Conservation (phyloP, 2,888 invertebrate genomes). For the Eustalomyia histrio region DNA sequence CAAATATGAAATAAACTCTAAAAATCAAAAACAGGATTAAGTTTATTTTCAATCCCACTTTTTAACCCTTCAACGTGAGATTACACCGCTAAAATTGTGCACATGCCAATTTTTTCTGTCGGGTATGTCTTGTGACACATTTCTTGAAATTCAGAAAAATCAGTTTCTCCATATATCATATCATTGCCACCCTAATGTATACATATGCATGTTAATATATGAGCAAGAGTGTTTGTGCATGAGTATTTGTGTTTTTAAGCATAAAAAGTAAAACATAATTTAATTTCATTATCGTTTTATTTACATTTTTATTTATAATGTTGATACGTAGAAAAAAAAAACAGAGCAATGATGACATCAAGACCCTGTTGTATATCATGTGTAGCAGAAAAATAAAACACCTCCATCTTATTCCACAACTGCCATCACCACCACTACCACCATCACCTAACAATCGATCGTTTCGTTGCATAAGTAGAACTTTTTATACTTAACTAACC, state of each 20-base stretch:
- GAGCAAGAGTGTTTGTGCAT: neutral
- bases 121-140: too few relatives aligned
- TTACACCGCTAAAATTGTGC: too few relatives aligned
- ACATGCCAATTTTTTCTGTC: too few relatives aligned
- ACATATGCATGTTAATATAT: neutral
- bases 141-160: too few relatives aligned
- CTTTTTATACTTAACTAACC: constrained; percentile 3
- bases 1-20: too few relatives aligned
- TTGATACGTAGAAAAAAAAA: constrained; percentile 29
- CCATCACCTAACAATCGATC: constrained; percentile 24
- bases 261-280: constrained; percentile 57
- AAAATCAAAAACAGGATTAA: too few relatives aligned
- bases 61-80: too few relatives aligned
- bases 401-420: neutral
- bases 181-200: too few relatives aligned
- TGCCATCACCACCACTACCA: neutral
- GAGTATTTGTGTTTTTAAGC: neutral
- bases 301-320: constrained; percentile 66
- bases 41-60: too few relatives aligned
- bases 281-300: constrained; percentile 68
- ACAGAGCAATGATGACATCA: constrained; percentile 26
- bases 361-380: constrained; percentile 7
- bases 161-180: too few relatives aligned
- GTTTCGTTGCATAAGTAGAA: constrained; percentile 20
- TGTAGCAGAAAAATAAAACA: neutral